Base-by-base conservation (phyloP, 2,797 vertebrate species). In the Melanogrammus aeglefinus region DNA sequence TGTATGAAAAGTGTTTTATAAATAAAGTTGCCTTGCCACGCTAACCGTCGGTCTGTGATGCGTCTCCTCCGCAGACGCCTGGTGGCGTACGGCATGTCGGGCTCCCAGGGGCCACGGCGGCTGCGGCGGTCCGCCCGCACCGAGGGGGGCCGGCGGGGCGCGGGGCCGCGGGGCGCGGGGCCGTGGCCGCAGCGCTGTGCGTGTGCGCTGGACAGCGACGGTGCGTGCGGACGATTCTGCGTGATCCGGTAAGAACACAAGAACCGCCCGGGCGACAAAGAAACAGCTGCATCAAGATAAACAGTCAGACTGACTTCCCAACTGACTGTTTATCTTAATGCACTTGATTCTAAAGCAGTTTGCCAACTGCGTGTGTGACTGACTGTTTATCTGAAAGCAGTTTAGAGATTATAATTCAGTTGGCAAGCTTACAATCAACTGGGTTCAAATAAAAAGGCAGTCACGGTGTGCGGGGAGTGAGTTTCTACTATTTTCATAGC, bases 31-130 rank as follows among this genome's bases (percentile, higher is more conserved):
- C 31, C 31, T 33, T 33, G 8, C 57, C 57, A 9, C 24, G 9
- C 63, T 27, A 27, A 69, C n/a, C n/a, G 24, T 69, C n/a, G 7
- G 6, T 13, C 63, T 13, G 27, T 24, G 51, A 3, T 27, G 63
- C 13, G 63, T 69, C 63, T 69, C 63, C n/a, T 85, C 86, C 83
- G 79, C 90, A 98, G 97, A 87, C 95, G 90, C 83, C 96, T 94
- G 2, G 95, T 97, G 73, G 96, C 96, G 0, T 97, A 98, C 72
- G 97, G 97, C n/a, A 87, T 98, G 84, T 96, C 96, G 78, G 96
- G 91, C 92, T 95, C 95, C 91, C 92, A 93, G 85, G 93, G 94
- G 73, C 90, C 90, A 36, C 90, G 91, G 76, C 94, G 97, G 31
- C 77, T 80, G 77, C 94, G 89, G 81, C 95, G 97, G 70, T 95